These are phyloP conservation scores for Pachymerium ferrugineum DNA, from an alignment of 2,888 invertebrate genomes.

Conservation along the genomic window DNA sequence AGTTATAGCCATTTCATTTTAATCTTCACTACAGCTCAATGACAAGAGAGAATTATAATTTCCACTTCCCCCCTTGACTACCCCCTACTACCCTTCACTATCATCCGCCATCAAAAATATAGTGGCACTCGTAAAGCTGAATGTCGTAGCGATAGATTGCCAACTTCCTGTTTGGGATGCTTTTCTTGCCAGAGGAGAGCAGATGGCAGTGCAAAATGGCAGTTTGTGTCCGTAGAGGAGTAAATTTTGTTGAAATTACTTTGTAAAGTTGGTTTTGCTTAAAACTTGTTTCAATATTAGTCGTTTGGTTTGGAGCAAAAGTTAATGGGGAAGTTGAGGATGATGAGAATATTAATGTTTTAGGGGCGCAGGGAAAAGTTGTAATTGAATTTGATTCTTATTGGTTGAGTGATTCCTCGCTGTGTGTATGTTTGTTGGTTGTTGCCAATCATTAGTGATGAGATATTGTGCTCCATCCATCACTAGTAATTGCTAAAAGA, in stretches of 20 bases:
- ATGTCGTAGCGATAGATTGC: conserved; percentile 11
- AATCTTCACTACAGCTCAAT: conserved; percentile 11
- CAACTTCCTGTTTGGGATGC: conserved; percentile 23
- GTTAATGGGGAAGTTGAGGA: too few species aligned
- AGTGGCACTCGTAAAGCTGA: conserved; percentile 19
- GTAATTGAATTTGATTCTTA: too few species aligned
- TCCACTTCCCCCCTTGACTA: not conserved
- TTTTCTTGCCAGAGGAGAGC: too few species aligned
- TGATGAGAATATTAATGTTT: too few species aligned
- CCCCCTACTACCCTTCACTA: not conserved
- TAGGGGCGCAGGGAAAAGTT: too few species aligned
- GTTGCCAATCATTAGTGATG: conserved; percentile 19
- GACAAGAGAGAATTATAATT: conserved; percentile 22
- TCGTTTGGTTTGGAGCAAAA: too few species aligned
- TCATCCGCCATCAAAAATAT: conserved; percentile 17
- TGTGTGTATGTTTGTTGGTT: not conserved
- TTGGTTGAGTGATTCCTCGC: too few species aligned
- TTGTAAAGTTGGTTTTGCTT: too few species aligned
- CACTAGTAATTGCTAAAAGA: conserved; percentile 18
- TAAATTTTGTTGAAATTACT: too few species aligned
- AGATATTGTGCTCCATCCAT: conserved; percentile 12
- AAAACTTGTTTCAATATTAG: too few species aligned
- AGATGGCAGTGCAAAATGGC: too few species aligned
- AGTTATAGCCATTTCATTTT: conserved; percentile 19
- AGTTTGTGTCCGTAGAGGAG: too few species aligned